Conservation (phyloP, 2,888 invertebrate genomes). For the Trachelus stipa region DNA sequence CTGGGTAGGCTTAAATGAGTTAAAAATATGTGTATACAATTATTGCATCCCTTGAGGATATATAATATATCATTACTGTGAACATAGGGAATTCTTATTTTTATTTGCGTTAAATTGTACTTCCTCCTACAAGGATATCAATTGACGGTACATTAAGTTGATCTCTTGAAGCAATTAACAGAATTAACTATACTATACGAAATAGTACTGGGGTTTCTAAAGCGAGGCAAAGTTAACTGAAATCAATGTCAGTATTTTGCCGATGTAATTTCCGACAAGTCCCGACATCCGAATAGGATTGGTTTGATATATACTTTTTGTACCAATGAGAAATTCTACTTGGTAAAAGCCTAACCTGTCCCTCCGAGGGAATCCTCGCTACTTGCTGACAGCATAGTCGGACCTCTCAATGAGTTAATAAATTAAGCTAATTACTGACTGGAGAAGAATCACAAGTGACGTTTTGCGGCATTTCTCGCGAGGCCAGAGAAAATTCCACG, state of each 20-base stretch:
- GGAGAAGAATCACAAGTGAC: background rate
- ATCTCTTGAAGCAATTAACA: background rate
- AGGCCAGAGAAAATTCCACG: slow-evolving; percentile 26
- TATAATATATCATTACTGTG: background rate
- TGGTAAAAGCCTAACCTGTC: background rate
- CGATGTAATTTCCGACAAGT: background rate
- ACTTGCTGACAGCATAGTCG: background rate
- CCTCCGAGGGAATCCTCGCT: background rate
- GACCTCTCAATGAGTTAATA: slow-evolving; percentile 32
- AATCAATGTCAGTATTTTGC: background rate
- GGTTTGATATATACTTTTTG: background rate
- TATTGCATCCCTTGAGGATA: background rate
- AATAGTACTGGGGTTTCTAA: background rate
- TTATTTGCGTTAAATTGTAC: background rate
- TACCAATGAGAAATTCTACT: background rate
- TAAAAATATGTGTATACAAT: background rate
- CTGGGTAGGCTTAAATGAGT: slow-evolving; percentile 7
- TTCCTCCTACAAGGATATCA: background rate
- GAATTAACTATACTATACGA: background rate
- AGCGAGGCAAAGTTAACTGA: background rate
- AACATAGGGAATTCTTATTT: background rate
- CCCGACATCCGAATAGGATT: background rate
- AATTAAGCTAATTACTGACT: slow-evolving; percentile 34
- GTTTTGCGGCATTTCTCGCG: background rate
- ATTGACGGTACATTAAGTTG: background rate